Percentiles rank a stretch among this genome's conserved stretches.
Conservation (phyloP, 2,113 vertebrate genomes). For the Corynorhinus townsendii region DNA sequence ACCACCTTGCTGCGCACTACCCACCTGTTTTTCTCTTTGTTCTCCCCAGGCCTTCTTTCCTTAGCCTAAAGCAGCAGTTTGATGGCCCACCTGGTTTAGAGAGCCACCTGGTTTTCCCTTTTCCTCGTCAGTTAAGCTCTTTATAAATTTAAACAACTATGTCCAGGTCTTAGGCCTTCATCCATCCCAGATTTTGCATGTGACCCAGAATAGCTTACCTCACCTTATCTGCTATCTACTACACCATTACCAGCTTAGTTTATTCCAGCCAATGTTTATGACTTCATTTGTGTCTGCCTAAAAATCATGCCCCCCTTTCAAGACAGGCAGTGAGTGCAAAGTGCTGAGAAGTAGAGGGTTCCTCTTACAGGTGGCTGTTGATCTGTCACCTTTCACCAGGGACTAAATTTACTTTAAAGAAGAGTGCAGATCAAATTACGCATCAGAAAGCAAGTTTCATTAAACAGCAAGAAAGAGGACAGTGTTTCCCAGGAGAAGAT, state of each 20-base stretch:
- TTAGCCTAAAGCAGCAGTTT: neutral
- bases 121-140: constrained; percentile 22
- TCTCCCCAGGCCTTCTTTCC: neutral
- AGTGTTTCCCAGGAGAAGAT: constrained; percentile 77
- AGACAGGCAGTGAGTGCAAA: constrained; percentile 35
- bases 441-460: constrained; percentile 71
- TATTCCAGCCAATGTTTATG: constrained; percentile 47
- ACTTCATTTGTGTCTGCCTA: constrained; percentile 41
- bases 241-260: constrained; percentile 47
- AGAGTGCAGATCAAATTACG: constrained; percentile 65
- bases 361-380: constrained; percentile 69
- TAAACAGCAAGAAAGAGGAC: constrained; percentile 70
- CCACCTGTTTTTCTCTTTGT: neutral
- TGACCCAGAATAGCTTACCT: constrained; percentile 15
- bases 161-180: constrained; percentile 11
- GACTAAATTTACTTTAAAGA: constrained; percentile 73
- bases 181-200: constrained; percentile 50
- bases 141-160: constrained; percentile 44
- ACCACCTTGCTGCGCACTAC: neutral
- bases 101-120: constrained; percentile 19
- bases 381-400: constrained; percentile 72
- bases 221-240: constrained; percentile 55
- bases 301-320: constrained; percentile 45
- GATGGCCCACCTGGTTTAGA: neutral
- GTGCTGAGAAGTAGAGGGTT: constrained; percentile 45